Percentiles rank a stretch among this genome's conserved stretches.
Evolutionary conservation across 2,888 invertebrate species (phyloP).

Genomic region (Eupithecia dodoneata): DNA sequence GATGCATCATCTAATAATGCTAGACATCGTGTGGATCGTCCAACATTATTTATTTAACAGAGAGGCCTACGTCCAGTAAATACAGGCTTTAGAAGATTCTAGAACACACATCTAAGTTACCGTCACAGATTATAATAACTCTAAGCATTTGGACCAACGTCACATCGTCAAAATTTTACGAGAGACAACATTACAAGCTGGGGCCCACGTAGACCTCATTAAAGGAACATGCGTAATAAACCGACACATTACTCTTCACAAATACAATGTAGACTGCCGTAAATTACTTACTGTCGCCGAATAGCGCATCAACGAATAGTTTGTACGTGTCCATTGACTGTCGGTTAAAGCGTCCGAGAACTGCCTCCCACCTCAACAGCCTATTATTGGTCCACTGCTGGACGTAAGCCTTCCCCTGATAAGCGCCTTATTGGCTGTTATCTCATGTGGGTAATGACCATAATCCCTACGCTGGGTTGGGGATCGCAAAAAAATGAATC

Average conservation of each 20-base stretch:
- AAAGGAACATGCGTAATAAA: conserved; percentile 76
- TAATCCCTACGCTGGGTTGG: no score
- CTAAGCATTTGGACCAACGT: conserved; percentile 30
- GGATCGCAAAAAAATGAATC: no score
- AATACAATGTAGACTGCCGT: conserved; percentile 73
- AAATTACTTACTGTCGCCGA: conserved; percentile 82
- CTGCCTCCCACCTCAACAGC: no score
- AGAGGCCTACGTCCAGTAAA: no score
- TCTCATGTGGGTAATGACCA: no score
- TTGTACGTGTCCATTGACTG: conserved; percentile 55
- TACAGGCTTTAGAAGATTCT: background rate
- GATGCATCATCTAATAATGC: no score
- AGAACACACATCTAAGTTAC: background rate
- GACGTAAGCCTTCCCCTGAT: no score
- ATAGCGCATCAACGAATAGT: conserved; percentile 77
- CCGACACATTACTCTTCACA: conserved; percentile 71
- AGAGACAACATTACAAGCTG: conserved; percentile 38
- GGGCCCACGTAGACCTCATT: conserved; percentile 64
- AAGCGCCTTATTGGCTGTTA: no score
- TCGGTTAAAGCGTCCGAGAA: conserved; percentile 23
- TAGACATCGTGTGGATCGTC: no score
- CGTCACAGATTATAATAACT: background rate
- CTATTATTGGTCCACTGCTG: no score
- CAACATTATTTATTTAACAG: no score
- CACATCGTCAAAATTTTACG: conserved; percentile 50